Base-by-base conservation (phyloP, 1,140 invertebrate species). In the Lepidurus packardi region DNA sequence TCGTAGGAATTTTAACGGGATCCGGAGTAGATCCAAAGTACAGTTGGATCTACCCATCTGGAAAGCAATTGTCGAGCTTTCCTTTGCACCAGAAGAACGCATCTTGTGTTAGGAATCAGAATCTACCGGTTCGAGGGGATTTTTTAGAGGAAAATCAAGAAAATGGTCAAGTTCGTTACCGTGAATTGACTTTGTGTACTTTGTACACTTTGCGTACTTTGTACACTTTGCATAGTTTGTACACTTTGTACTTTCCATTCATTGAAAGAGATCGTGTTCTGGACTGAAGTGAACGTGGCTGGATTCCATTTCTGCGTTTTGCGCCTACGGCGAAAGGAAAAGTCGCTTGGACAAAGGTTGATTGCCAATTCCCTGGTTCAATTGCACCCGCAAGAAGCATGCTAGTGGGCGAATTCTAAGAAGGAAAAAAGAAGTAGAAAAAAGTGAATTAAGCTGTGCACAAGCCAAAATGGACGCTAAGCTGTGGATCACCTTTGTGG, bases 1-100 rank as follows among this genome's bases (percentile, higher is more conserved):
- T 5, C 53, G 10, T 2, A 65, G n/a, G 53, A 65, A 5, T 65
- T 65, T 65, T 65, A 65, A 65, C 53, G 53, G 53, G 53, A 65
- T 65, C n/a, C 1, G 3, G 4, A 34, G 34, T 4, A 34, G 34
- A 34, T 21, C 13, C 13, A 21, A 65, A 65, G 21, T 65, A 65
- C 53, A 65, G 53, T 65, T 65, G 53, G 53, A 65, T 65, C 16
- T 65, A 65, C 53, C 53, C 8, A 65, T 65, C 53, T 65, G 53
- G 16, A 65, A 65, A 65, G 6, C 5, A 21, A 65, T 65, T 13
- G 53, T 9, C 21, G 21, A 65, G 53, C 21, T 65, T 16, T 65
- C 53, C 53, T 47, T 65, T 34, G 34, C 53, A 65, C 16, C 3
- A 65, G 53, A 13, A 34, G 34, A 34, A 34, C 34, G 34, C 34